Evolutionary conservation across 2,888 invertebrate species (phyloP).

Genomic region (Eulithis prunata): DNA sequence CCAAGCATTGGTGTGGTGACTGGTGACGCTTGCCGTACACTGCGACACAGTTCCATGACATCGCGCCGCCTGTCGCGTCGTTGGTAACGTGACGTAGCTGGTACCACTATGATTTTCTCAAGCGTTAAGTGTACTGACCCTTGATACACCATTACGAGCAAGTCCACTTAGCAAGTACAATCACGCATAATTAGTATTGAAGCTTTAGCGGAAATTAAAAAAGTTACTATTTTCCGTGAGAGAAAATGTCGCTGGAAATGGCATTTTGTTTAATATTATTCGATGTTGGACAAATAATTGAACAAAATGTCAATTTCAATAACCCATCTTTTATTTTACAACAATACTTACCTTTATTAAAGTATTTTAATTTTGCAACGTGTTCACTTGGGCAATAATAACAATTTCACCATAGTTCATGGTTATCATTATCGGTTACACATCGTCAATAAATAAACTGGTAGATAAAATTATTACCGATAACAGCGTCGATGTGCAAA

Average conservation of each 20-base stretch:
- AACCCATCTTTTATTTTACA: neutral
- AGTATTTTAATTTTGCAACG: neutral
- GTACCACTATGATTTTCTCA: conserved; percentile 38
- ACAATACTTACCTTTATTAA: neutral
- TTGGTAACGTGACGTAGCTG: conserved; percentile 27
- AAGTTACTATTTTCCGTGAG: neutral
- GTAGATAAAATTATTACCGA: conserved; percentile 23
- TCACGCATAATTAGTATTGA: conserved; percentile 25
- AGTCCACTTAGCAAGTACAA: conserved; percentile 29
- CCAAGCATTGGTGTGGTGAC: too few species aligned
- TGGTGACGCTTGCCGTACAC: too few species aligned
- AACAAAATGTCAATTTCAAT: neutral
- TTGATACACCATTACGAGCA: conserved; percentile 27
- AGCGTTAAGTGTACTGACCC: conserved; percentile 43
- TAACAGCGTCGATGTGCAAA: conserved; percentile 2
- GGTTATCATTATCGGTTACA: conserved; percentile 49
- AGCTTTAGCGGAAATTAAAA: neutral
- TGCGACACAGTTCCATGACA: conserved; percentile 15
- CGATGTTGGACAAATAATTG: too few species aligned
- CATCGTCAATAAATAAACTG: conserved; percentile 40
- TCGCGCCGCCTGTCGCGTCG: neutral
- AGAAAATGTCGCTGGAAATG: too few species aligned
- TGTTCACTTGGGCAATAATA: conserved; percentile 2
- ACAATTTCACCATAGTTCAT: conserved; percentile 42
- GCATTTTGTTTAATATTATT: too few species aligned